Base-by-base conservation (phyloP, 1,140 invertebrate genomes). In the Anastatus disparis region DNA sequence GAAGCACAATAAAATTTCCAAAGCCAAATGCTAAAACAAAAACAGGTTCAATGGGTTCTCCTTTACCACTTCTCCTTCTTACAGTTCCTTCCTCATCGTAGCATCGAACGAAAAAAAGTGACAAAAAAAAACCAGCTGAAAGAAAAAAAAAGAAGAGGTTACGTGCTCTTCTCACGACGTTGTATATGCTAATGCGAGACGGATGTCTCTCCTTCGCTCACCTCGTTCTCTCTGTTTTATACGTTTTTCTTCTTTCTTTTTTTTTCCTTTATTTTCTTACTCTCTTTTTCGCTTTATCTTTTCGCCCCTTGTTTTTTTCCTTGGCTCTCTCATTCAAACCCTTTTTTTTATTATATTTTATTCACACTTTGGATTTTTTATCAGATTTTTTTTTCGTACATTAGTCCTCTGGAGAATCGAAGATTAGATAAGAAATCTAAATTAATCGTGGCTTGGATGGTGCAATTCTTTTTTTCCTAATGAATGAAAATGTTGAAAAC, bases 151-250 rank as follows among this genome's bases (percentile, higher is more conserved):
- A 65, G 31, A 72, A 62, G 69, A 72, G 52, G 70, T 73, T 75
- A 44, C 61, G 61, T 44, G 46, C 52, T 74, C 74, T 55, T 71
- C 72, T 71, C 72, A 66, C 74, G 75, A 78, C 80, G 75, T 71
- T 83, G 81, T 83, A 82, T 83, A 83, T 83, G 82, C 82, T 83
- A 83, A 83, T 83, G 81, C 72, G 79, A 83, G 81, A 83, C 79
- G 81, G 81, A 83, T 83, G 81, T 82, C 79, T 81, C 74, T 75
- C 72, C 73, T 77, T 56, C 59, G 68, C 42, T 73, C 62, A 68
- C 74, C 72, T 71, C 66, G 35, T 70, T 50, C 74, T 71, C 72
- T 73, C 72, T 53, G 8, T 53, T 29, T 12, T 22, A 27, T 42
- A 1, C 29, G 42, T 52, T 17, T 52, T 50, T 17, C 27, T 27